Percentiles rank a stretch among this genome's conserved stretches.
Evolutionary conservation across 2,888 invertebrate species (phyloP).

Genomic region (Rhopalosiphum nymphaeae): DNA sequence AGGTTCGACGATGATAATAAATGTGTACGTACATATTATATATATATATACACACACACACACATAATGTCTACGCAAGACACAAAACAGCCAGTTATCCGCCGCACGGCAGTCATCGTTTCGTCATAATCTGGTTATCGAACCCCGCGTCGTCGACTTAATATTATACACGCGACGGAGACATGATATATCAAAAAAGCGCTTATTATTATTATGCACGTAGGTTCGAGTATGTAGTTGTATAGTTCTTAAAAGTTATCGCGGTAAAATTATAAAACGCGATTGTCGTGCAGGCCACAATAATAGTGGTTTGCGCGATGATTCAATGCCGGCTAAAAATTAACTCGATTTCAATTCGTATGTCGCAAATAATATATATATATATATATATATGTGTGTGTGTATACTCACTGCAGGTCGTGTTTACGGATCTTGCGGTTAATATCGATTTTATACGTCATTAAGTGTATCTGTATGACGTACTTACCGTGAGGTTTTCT

Average conservation of each 20-base stretch:
- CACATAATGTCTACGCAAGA: background rate
- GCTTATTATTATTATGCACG: background rate
- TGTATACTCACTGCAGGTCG: no score
- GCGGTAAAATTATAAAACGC: background rate
- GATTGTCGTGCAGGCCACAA: background rate
- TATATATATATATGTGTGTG: no score
- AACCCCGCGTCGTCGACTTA: constrained; percentile 27
- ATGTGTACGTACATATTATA: background rate
- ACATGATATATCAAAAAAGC: background rate
- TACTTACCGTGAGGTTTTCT: no score
- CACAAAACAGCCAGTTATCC: constrained; percentile 36
- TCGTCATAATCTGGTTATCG: constrained; percentile 63
- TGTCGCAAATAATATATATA: no score
- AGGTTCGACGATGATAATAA: constrained; percentile 34
- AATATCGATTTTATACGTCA: no score
- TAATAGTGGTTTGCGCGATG: background rate
- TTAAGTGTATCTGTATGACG: no score
- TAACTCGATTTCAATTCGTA: background rate
- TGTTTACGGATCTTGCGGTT: no score
- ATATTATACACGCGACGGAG: background rate
- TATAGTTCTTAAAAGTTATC: background rate
- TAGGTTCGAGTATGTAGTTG: background rate
- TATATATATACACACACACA: no score
- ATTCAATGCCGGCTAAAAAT: background rate
- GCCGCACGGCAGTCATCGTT: constrained; percentile 31